Evolutionary conservation across 2,113 vertebrate species (phyloP).

Genomic region (Enhydra lutris): DNA sequence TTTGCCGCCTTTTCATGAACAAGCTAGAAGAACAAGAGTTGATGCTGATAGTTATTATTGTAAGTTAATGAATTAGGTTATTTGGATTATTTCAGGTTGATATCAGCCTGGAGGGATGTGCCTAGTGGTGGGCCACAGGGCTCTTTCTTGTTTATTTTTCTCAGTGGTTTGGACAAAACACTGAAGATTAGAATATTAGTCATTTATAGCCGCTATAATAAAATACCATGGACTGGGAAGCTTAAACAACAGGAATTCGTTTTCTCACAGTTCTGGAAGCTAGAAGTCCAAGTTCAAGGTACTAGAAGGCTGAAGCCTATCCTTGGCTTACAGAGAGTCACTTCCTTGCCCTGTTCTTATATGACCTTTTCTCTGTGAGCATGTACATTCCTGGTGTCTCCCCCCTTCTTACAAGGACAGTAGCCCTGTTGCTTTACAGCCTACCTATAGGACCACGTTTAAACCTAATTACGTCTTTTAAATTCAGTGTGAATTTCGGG

Average conservation of each 20-base stretch:
- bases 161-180: background rate
- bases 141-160: background rate
- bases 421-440: background rate
- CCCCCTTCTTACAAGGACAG: background rate
- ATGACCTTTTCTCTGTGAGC: background rate
- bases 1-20: background rate
- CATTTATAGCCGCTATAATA: background rate
- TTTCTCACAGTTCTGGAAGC: background rate
- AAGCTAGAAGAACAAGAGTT: background rate
- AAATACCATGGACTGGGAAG: background rate
- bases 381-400: background rate
- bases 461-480: background rate
- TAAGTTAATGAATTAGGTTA: background rate
- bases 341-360: background rate
- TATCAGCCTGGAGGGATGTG: background rate
- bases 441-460: background rate
- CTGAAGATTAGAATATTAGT: background rate
- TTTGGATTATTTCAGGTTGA: background rate
- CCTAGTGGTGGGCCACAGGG: background rate
- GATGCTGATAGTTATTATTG: background rate
- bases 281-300: background rate
- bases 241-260: background rate
- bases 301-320: background rate
- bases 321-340: background rate
- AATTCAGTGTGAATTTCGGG: background rate